Conservation (phyloP, 2,113 vertebrate species). For the Seriola aureovittata region DNA sequence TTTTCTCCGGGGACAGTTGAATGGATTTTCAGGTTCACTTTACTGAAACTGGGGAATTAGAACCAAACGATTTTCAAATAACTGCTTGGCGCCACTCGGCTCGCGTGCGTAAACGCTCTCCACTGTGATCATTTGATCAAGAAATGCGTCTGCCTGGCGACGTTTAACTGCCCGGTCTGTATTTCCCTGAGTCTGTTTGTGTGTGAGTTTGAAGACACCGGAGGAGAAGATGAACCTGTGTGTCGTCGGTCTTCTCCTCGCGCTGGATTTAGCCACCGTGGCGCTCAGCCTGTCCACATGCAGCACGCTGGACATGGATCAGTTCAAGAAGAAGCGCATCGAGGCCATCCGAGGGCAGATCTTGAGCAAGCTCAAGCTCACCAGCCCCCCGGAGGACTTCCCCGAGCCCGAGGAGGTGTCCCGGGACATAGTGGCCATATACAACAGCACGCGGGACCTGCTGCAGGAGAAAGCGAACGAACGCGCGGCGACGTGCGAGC, state of each 20-base stretch:
- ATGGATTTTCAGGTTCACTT: constrained; percentile 69
- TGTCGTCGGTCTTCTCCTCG: constrained; percentile 89
- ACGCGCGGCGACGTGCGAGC: constrained; percentile 92
- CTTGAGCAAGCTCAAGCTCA: constrained; percentile 96
- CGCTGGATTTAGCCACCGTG: constrained; percentile 90
- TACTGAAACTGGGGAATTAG: constrained; percentile 11
- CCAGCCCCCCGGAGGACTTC: constrained; percentile 89
- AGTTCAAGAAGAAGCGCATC: constrained; percentile 97
- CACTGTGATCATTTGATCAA: constrained; percentile 12
- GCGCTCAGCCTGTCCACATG: constrained; percentile 95
- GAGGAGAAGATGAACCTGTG: constrained; percentile 91
- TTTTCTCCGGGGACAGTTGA: constrained; percentile 34
- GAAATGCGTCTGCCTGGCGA: constrained; percentile 33
- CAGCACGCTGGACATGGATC: constrained; percentile 96
- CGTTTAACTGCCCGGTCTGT: constrained; percentile 29
- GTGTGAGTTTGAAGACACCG: background rate
- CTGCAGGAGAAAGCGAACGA: constrained; percentile 95
- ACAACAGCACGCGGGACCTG: constrained; percentile 98
- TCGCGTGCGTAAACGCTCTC: constrained; percentile 30
- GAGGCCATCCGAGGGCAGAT: constrained; percentile 97
- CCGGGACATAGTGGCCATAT: constrained; percentile 95
- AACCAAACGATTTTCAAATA: background rate
- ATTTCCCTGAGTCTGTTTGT: constrained; percentile 33
- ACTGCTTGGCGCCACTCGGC: background rate
- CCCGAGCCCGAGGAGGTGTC: constrained; percentile 94